Base-by-base conservation (phyloP, 2,113 vertebrate species). In the Serinus canaria region DNA sequence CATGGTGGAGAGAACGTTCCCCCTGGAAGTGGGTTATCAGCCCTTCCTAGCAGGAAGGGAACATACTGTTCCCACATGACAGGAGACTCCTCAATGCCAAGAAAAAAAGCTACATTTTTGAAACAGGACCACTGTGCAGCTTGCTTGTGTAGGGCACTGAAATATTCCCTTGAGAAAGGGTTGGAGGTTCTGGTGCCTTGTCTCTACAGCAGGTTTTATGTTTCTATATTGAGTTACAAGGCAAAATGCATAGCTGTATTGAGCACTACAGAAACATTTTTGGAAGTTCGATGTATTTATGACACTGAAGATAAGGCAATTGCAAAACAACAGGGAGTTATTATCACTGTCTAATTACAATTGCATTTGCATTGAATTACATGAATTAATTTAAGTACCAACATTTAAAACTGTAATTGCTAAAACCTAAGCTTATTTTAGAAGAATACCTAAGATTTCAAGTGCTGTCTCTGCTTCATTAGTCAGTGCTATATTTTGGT, bases 1-100 rank as follows among this genome's bases (percentile, higher is more conserved):
- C 5, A 1, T 85, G 75, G 46, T 66, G 85, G 25, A 85, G 83
- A 88, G 79, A 93, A 83, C 15, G 7, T 76, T 92, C 59, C 73
- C 55, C 50, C 72, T 77, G 59, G n/a, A 77, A 85, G 47, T 90
- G 75, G 67, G 46, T 88, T 95, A 88, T 92, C 79, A 90, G 79
- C 59, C 59, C 16, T 94, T 85, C 46, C 63, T 66, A 33, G 72
- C 41, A 50, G 72, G 85, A 92, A 67, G 63, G 72, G 95, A 94
- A 86, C 83, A 11, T 16, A 2, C 46, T 86, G 95, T 93, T 96
- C 79, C 70, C n/a, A 58, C 63, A 41, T 83, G 83, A 74, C 70
- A 92, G 47, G 52, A 75, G 75, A 59, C 20, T 62, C 21, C 43
- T 77, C 59, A 50, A 3, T 94, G 96, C 88, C 88, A 93, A 92